phyloP scores from a whole-genome alignment of 2,797 vertebrate genomes.

The Cuculus canorus region DNA sequence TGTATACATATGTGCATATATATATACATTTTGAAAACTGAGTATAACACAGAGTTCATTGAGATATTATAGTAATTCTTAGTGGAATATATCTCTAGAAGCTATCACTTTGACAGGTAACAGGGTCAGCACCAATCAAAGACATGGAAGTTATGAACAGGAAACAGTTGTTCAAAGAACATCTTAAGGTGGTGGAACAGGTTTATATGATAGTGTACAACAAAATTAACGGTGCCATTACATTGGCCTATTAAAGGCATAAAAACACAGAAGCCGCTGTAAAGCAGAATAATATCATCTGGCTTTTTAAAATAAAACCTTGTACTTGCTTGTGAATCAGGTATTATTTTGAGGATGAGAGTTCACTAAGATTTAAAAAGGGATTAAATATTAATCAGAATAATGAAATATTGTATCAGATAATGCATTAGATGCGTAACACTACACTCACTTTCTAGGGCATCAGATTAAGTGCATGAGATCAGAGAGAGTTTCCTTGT shows the following conservation, averaged over 20 bases:
- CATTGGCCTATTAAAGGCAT: not conserved
- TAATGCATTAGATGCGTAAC: not conserved
- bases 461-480: not conserved
- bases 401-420: not conserved
- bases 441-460: not conserved
- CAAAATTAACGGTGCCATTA: not conserved
- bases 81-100: slow-evolving; percentile 4
- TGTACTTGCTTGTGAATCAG: not conserved
- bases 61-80: not conserved
- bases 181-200: not conserved
- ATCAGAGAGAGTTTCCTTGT: not conserved
- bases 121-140: slow-evolving; percentile 42
- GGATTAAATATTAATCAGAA: not conserved
- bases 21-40: slow-evolving; percentile 23
- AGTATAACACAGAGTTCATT: slow-evolving; percentile 31
- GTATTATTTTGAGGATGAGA: not conserved
- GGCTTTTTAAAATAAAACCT: not conserved
- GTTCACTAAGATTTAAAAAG: not conserved
- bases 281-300: not conserved
- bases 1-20: not conserved
- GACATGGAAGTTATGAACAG: not conserved
- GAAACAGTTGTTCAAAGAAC: slow-evolving; percentile 30
- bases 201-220: not conserved
- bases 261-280: not conserved
- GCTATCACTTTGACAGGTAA: slow-evolving; percentile 5